Percentiles rank a stretch among this genome's conserved stretches.
Conservation (phyloP, 2,797 vertebrate genomes). For the Cryptoblepharus egeriae region DNA sequence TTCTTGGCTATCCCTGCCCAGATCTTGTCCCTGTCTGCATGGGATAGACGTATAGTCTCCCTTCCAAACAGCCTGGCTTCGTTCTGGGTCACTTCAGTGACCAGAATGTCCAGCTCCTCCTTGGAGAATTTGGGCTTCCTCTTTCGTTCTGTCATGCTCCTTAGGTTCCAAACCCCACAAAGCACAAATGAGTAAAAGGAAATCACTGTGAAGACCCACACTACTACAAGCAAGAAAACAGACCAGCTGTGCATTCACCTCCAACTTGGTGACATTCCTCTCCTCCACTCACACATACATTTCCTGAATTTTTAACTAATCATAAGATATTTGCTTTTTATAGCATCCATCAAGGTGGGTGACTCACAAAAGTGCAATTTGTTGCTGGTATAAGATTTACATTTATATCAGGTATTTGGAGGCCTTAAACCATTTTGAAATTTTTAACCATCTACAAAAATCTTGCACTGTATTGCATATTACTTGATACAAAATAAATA, state of each 20-base stretch:
- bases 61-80: constrained; percentile 81
- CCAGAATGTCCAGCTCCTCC: constrained; percentile 83
- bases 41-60: constrained; percentile 77
- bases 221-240: constrained; percentile 43
- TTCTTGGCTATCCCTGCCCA: constrained; percentile 83
- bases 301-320: constrained; percentile 27
- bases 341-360: constrained; percentile 46
- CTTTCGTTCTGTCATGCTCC: constrained; percentile 79
- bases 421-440: neutral
- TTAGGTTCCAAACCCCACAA: constrained; percentile 82
- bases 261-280: constrained; percentile 28
- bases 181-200: constrained; percentile 80
- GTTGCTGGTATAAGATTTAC: constrained; percentile 21
- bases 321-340: constrained; percentile 41
- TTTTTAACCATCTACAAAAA: constrained; percentile 11
- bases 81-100: constrained; percentile 81
- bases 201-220: constrained; percentile 49
- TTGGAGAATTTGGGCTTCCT: constrained; percentile 85
- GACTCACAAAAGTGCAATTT: constrained; percentile 13
- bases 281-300: constrained; percentile 23
- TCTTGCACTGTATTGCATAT: neutral
- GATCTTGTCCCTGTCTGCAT: constrained; percentile 81
- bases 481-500: neutral
- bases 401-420: neutral
- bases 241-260: constrained; percentile 5